Conservation (phyloP, 2,888 invertebrate genomes). For the Esperia sulphurella region DNA sequence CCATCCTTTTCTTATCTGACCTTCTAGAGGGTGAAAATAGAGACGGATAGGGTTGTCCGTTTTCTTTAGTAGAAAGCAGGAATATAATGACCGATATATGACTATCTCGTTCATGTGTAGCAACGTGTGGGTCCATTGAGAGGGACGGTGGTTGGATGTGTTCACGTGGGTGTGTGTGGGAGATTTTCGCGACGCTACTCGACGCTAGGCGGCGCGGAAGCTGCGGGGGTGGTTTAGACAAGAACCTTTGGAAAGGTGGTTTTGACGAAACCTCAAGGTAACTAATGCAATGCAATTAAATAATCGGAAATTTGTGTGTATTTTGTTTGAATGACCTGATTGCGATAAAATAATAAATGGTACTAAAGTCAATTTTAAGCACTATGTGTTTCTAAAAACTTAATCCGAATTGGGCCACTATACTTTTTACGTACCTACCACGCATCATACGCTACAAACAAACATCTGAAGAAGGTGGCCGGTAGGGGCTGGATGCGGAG, state of each 20-base stretch:
- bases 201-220: constrained; percentile 66
- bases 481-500: too few relatives aligned
- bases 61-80: constrained; percentile 63
- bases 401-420: too few relatives aligned
- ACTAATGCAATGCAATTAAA: too few relatives aligned
- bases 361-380: too few relatives aligned
- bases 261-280: too few relatives aligned
- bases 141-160: constrained; percentile 55
- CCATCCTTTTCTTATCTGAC: constrained; percentile 52
- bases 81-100: constrained; percentile 58
- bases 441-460: too few relatives aligned
- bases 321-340: too few relatives aligned
- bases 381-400: too few relatives aligned
- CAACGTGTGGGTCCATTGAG: constrained; percentile 59
- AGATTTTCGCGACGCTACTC: constrained; percentile 60
- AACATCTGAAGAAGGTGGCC: too few relatives aligned
- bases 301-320: too few relatives aligned
- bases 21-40: constrained; percentile 52
- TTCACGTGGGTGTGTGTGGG: constrained; percentile 37
- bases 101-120: constrained; percentile 71
- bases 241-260: constrained; percentile 14
- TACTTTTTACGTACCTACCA: too few relatives aligned
- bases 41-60: constrained; percentile 69
- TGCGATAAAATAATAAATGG: too few relatives aligned
- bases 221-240: constrained; percentile 10